Evolutionary conservation across 2,888 invertebrate species (phyloP).

Genomic region (Ecliptopera silaceata): DNA sequence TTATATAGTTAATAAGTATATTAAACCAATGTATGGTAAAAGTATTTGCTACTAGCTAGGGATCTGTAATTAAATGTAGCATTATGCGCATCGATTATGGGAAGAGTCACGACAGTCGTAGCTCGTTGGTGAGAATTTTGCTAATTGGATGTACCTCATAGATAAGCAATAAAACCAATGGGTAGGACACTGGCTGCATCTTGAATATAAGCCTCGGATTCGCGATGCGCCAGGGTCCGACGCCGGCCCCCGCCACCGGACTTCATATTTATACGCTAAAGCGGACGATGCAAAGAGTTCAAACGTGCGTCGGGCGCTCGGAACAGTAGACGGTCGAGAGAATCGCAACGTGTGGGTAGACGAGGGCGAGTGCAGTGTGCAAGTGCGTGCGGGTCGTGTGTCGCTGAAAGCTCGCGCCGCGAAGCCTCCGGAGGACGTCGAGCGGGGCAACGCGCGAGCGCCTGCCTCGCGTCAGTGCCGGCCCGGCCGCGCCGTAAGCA

Average conservation of each 20-base stretch:
- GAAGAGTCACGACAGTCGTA: conserved; percentile 61
- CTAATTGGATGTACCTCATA: conserved; percentile 77
- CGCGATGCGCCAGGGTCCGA: conserved; percentile 76
- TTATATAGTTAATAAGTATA: no score
- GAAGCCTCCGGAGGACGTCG: conserved; percentile 70
- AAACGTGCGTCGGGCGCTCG: conserved; percentile 80
- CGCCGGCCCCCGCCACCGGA: conserved; percentile 79
- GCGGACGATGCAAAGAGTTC: conserved; percentile 79
- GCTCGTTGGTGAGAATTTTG: conserved; percentile 63
- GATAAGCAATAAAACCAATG: conserved; percentile 79
- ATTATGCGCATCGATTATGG: conserved; percentile 59
- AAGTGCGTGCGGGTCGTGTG: conserved; percentile 78
- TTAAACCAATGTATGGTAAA: conserved; percentile 40
- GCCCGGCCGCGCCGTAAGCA: conserved; percentile 81
- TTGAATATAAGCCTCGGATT: conserved; percentile 78
- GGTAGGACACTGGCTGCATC: conserved; percentile 79
- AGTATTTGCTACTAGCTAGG: conserved; percentile 36
- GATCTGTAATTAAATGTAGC: conserved; percentile 54
- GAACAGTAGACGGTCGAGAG: conserved; percentile 80
- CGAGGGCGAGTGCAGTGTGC: conserved; percentile 82
- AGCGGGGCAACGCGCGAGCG: conserved; percentile 43
- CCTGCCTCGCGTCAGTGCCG: conserved; percentile 79
- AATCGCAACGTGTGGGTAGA: conserved; percentile 78
- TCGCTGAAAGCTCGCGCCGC: conserved; percentile 80
- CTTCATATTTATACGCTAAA: conserved; percentile 82